Conservation (phyloP, 1,140 invertebrate species). For the Drosophila arawakana region DNA sequence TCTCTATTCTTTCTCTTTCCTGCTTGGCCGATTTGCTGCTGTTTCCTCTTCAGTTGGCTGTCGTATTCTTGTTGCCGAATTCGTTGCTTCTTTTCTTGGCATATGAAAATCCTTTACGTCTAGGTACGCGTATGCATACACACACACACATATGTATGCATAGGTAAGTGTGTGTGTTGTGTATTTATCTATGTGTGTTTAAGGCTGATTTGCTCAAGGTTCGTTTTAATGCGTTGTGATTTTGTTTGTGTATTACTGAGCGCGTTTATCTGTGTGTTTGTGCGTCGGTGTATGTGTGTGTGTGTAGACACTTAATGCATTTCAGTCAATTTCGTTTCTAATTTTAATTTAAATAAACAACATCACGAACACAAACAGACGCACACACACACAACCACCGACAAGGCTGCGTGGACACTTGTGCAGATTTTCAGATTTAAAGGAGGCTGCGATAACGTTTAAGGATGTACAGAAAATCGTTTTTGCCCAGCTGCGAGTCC, state of each 20-base stretch:
- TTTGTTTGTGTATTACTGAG: conserved; percentile 56
- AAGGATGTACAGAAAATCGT: conserved; percentile 48
- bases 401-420: conserved; percentile 1
- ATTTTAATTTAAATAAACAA: conserved; percentile 56
- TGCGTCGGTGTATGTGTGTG: conserved; percentile 41
- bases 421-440: conserved; percentile 31
- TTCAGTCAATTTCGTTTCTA: conserved; percentile 41
- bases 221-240: conserved; percentile 74
- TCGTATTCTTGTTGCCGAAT: conserved; percentile 71
- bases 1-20: conserved; percentile 16
- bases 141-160: neutral
- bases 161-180: conserved; percentile 19
- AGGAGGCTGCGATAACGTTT: conserved; percentile 52
- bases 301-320: conserved; percentile 61
- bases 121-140: conserved; percentile 38
- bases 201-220: conserved; percentile 76
- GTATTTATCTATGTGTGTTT: conserved; percentile 57
- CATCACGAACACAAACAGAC: conserved; percentile 9
- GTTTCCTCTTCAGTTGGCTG: conserved; percentile 59
- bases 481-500: neutral
- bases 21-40: conserved; percentile 23
- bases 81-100: conserved; percentile 59
- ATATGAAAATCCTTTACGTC: conserved; percentile 63
- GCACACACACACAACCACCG: neutral
- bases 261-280: conserved; percentile 32